These are phyloP conservation scores for Pentalonia nigronervosa DNA, from an alignment of 1,140 invertebrate species.

Conservation along the genomic window DNA sequence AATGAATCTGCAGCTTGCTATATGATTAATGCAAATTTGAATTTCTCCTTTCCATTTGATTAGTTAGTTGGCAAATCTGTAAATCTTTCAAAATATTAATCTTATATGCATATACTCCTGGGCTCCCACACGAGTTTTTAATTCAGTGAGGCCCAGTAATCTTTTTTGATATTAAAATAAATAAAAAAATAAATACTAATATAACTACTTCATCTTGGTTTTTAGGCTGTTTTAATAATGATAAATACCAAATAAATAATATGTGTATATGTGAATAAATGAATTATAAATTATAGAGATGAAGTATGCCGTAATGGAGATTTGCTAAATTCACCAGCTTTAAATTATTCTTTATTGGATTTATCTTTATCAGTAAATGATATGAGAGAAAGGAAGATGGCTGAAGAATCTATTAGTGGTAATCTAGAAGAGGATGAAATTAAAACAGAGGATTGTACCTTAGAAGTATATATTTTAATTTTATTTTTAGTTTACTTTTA, in stretches of 20 bases:
- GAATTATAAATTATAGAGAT: constrained; percentile 64
- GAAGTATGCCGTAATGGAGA: constrained; percentile 80
- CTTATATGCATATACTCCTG: no score
- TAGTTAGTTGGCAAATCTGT: no score
- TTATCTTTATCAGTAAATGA: constrained; percentile 69
- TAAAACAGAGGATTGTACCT: constrained; percentile 26
- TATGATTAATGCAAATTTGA: no score
- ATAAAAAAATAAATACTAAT: no score
- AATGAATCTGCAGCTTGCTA: no score
- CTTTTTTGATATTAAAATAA: no score
- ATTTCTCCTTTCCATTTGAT: no score
- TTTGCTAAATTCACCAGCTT: constrained; percentile 84
- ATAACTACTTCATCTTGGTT: not conserved
- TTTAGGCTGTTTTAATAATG: not conserved
- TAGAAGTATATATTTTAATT: constrained; percentile 29
- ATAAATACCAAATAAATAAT: not conserved
- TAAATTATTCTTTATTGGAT: constrained; percentile 79
- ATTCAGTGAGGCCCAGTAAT: no score
- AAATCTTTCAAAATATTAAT: no score
- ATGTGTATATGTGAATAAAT: not conserved
- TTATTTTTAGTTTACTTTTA: not conserved
- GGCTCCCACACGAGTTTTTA: no score
- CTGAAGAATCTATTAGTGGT: constrained; percentile 62
- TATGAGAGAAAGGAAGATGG: constrained; percentile 60
- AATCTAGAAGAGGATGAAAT: constrained; percentile 60